A percentile compares a stretch with the other conserved stretches of the same genome.
Conservation (phyloP, 2,888 invertebrate genomes). For the Leptopilina drosophilae region DNA sequence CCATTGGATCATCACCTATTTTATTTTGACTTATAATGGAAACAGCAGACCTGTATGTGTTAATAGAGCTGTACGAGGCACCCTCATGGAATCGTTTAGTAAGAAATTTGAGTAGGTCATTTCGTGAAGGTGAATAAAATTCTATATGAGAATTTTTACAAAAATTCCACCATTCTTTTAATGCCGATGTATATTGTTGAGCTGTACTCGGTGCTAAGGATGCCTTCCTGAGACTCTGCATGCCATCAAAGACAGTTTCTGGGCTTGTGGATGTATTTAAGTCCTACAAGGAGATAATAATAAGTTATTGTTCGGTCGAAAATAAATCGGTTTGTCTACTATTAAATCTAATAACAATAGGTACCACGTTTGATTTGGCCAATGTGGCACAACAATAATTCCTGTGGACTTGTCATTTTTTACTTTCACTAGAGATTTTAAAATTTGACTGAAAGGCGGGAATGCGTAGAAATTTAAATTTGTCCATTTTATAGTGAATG, state of each 20-base stretch:
- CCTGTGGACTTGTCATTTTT: conserved; percentile 45
- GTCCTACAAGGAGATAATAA: conserved; percentile 45
- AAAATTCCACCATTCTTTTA: conserved; percentile 55
- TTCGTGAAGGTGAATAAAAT: conserved; percentile 19
- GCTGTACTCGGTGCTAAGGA: conserved; percentile 51
- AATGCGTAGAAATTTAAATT: conserved; percentile 47
- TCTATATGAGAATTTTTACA: conserved; percentile 40
- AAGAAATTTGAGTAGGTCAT: conserved; percentile 42
- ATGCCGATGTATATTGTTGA: conserved; percentile 52
- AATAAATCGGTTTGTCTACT: conserved; percentile 41
- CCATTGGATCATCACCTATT: conserved; percentile 40
- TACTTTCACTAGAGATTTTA: conserved; percentile 44
- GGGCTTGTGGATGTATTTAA: conserved; percentile 42
- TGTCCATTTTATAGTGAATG: conserved; percentile 45
- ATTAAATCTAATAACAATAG: conserved; percentile 45
- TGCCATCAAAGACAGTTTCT: conserved; percentile 42
- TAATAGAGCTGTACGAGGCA: conserved; percentile 52
- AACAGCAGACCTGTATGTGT: conserved; percentile 51
- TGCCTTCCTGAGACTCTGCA: conserved; percentile 42
- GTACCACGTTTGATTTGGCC: conserved; percentile 45
- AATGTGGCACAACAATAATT: conserved; percentile 44
- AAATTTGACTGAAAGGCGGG: conserved; percentile 49
- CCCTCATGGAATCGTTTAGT: conserved; percentile 45
- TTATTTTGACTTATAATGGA: conserved; percentile 49
- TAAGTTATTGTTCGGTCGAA: conserved; percentile 43